A percentile compares a stretch with the other conserved stretches of the same genome.
phyloP scores from a whole-genome alignment of 2,113 vertebrate species.

The Lagopus leucura region DNA sequence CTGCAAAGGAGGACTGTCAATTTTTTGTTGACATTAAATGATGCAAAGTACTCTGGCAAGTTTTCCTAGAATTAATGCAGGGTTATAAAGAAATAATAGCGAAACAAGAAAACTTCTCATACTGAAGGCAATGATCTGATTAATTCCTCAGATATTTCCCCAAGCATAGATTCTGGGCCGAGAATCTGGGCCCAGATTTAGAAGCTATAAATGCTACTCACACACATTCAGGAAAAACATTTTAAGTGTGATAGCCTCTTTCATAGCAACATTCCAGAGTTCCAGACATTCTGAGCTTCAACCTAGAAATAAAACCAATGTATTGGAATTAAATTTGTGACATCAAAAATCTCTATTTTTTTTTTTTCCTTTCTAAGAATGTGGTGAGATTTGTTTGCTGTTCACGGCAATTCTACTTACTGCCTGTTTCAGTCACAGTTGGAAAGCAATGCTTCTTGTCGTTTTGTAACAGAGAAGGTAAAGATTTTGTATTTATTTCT shows the following conservation, averaged over 20 bases:
- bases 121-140: neutral
- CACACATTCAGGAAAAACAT: neutral
- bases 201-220: neutral
- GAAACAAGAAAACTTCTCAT: neutral
- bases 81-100: neutral
- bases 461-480: neutral
- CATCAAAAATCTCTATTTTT: neutral
- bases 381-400: neutral
- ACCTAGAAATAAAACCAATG: neutral
- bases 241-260: neutral
- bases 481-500: neutral
- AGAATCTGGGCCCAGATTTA: neutral
- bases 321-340: neutral
- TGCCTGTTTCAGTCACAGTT: neutral
- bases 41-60: neutral
- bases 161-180: no score
- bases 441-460: neutral
- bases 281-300: neutral
- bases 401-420: neutral
- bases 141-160: neutral
- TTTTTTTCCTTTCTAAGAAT: neutral
- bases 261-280: neutral
- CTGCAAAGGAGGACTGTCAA: neutral
- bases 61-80: neutral
- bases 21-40: neutral